A percentile compares a stretch with the other conserved stretches of the same genome.
Evolutionary conservation across 2,113 vertebrate genomes (phyloP).

Genomic region (Eptatretus burgeri): DNA sequence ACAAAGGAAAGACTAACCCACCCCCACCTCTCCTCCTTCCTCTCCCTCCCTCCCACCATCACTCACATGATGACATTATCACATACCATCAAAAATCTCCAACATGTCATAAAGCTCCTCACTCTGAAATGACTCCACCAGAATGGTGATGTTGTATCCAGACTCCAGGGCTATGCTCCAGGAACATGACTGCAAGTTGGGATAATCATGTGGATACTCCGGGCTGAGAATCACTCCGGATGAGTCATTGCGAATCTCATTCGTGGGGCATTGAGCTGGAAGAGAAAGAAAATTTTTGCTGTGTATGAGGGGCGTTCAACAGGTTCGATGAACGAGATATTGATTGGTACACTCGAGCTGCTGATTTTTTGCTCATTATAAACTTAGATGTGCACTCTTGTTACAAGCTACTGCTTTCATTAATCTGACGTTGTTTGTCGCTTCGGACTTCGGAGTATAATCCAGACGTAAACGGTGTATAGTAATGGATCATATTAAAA

Average conservation of each 20-base stretch:
- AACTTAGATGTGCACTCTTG: too few species aligned
- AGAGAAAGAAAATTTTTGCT: neutral
- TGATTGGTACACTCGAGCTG: too few species aligned
- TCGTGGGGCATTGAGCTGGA: constrained; percentile 62
- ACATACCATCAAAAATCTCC: constrained; percentile 78
- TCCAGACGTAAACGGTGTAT: too few species aligned
- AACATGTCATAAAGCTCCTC: constrained; percentile 81
- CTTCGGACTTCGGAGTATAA: too few species aligned
- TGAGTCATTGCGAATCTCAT: constrained; percentile 54
- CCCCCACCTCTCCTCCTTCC: neutral
- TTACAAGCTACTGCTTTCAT: too few species aligned
- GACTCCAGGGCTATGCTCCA: constrained; percentile 72
- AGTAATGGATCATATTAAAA: too few species aligned
- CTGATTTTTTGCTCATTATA: too few species aligned
- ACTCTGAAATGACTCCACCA: constrained; percentile 71
- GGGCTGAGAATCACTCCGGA: constrained; percentile 72
- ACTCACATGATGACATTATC: neutral
- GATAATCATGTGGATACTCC: constrained; percentile 49
- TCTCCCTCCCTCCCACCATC: neutral
- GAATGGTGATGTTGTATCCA: constrained; percentile 56
- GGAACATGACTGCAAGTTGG: constrained; percentile 79
- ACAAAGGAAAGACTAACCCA: neutral
- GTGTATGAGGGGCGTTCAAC: too few species aligned
- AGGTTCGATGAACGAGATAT: too few species aligned
- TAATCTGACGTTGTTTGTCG: too few species aligned